A percentile compares a stretch with the other conserved stretches of the same genome.
phyloP scores from a whole-genome alignment of 1,140 invertebrate species.

The Leptinotarsa defecta region DNA sequence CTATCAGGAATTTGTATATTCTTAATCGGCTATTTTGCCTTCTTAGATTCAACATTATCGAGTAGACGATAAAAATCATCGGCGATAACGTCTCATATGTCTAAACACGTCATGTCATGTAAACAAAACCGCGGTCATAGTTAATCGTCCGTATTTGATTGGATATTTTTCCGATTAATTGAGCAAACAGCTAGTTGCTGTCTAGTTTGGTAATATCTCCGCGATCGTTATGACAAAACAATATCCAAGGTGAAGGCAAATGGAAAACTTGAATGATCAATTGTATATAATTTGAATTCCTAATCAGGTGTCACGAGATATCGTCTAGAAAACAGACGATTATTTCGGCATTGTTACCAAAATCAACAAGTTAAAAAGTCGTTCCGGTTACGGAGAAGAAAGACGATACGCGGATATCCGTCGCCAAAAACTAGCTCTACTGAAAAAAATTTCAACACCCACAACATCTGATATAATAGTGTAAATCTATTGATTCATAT shows the following conservation, averaged over 20 bases:
- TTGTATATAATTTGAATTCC: background rate
- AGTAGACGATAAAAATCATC: background rate
- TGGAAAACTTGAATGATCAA: background rate
- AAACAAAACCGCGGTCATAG: background rate
- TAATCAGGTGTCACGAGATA: background rate
- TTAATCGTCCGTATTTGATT: conserved; percentile 3
- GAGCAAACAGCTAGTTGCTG: background rate
- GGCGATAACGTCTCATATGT: background rate
- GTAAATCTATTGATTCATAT: too few species aligned
- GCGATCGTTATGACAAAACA: background rate
- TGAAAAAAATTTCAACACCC: too few species aligned
- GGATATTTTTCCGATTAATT: conserved; percentile 2
- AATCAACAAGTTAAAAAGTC: too few species aligned
- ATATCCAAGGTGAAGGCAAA: conserved; percentile 3
- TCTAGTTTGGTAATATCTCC: background rate
- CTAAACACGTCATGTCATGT: background rate
- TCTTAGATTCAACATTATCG: background rate
- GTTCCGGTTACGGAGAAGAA: too few species aligned
- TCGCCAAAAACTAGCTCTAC: too few species aligned
- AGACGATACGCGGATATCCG: too few species aligned
- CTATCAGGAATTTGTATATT: too few species aligned
- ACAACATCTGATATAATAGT: too few species aligned
- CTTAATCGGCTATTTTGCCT: too few species aligned
- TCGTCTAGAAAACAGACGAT: too few species aligned
- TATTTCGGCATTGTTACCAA: too few species aligned